Evolutionary conservation across 2,113 vertebrate genomes (phyloP).

Genomic region (Lamprologus tigripictilis): DNA sequence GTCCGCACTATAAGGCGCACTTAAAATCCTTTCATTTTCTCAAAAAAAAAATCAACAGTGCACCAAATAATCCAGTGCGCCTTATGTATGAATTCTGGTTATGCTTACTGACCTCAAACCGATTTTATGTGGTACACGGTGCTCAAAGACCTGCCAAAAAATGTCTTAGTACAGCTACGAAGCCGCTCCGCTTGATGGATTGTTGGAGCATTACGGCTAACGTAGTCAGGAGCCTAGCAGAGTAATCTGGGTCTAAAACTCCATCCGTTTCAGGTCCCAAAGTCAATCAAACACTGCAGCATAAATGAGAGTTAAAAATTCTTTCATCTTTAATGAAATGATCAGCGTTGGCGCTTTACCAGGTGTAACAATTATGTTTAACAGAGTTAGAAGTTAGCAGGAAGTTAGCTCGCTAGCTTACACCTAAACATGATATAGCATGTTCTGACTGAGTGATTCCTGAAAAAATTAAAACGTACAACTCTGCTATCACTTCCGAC

Average conservation of each 20-base stretch:
- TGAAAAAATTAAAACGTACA: fast-evolving
- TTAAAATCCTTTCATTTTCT: not conserved
- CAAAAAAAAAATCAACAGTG: not conserved
- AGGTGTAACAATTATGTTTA: not conserved
- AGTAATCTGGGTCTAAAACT: not conserved
- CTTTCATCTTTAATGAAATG: fast-evolving
- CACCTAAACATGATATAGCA: not conserved
- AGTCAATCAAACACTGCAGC: not conserved
- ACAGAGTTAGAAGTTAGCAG: not conserved
- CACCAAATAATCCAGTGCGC: not conserved
- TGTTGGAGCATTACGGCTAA: not conserved
- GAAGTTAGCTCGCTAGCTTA: not conserved
- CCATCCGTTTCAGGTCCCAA: fast-evolving
- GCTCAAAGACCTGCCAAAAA: not conserved
- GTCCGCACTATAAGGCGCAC: fast-evolving
- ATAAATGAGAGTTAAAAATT: not conserved
- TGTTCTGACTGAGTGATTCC: not conserved
- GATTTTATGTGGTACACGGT: not conserved
- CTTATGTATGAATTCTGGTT: not conserved
- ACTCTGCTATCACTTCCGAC: not conserved
- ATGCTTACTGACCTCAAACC: not conserved
- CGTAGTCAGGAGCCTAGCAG: not conserved
- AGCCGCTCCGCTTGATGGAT: not conserved
- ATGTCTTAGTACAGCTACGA: not conserved
- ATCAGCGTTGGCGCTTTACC: not conserved